A percentile compares a stretch with the other conserved stretches of the same genome.
Evolutionary conservation across 2,888 invertebrate genomes (phyloP).

Genomic region (Sympetrum striolatum): DNA sequence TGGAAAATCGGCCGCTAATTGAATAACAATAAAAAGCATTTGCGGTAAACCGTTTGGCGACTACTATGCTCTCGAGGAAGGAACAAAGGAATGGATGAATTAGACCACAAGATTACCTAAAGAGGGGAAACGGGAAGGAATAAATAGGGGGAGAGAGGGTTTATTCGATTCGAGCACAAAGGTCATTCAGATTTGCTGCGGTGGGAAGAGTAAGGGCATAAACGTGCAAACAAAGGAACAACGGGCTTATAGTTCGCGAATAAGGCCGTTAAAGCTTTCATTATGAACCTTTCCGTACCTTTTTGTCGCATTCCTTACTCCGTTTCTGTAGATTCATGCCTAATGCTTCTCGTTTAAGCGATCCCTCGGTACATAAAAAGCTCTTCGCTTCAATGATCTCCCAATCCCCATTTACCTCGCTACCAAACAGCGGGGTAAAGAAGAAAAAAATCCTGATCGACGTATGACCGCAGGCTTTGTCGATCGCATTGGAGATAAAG

Average conservation of each 20-base stretch:
- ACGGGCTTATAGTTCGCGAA: background rate
- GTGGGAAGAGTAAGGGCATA: background rate
- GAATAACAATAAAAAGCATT: background rate
- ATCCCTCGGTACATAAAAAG: too few species aligned
- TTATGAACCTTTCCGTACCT: background rate
- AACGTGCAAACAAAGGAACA: background rate
- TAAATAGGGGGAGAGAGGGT: slow-evolving; percentile 23
- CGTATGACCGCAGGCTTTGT: too few species aligned
- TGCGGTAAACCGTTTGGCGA: background rate
- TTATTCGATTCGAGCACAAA: slow-evolving; percentile 6
- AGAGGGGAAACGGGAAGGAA: background rate
- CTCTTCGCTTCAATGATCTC: too few species aligned
- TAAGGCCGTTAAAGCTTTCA: slow-evolving; percentile 2
- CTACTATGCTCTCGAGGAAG: background rate
- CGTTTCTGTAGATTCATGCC: background rate
- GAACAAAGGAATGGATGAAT: background rate
- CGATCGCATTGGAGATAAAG: too few species aligned
- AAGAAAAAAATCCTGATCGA: too few species aligned
- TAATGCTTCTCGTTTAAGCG: background rate
- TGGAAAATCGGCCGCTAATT: background rate
- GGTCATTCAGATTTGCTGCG: background rate
- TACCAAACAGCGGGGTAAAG: too few species aligned
- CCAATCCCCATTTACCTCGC: too few species aligned
- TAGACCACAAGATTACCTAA: background rate
- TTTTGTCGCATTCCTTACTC: background rate